Base-by-base conservation (phyloP, 2,888 invertebrate genomes). In the Ectobius pallidus region DNA sequence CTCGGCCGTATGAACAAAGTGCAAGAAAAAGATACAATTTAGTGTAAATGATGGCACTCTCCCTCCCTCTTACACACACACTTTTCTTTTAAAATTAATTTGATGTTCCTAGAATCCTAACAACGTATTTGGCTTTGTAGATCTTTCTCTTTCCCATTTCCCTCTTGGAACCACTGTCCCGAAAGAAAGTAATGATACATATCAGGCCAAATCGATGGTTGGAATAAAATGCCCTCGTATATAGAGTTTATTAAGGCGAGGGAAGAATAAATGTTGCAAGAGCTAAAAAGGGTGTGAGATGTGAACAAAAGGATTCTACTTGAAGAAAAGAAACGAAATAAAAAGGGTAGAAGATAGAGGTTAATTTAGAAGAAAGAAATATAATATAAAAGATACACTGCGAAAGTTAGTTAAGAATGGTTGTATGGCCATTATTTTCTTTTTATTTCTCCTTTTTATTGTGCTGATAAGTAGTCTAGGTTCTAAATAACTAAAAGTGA, bases 321-420 rank as follows among this genome's bases (percentile, higher is more conserved):
- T 63, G 39, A 63, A 25, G 11, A 18, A 34, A 34, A 32, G 39
- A 22, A 39, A 30, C n/a, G n/a, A 25, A 32, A 61, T 1, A 22
- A n/a, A 3, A 4, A 9, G 27, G 61, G 32, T n/a, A 30, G 32
- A n/a, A 42, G 63, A 63, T 63, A 42, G 63, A 32, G 42, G 63
- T 63, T 63, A 63, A 63, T 63, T 63, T 63, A 63, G 63, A 42
- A 63, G 34, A 42, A 32, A 63, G 42, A 63, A 63, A 63, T 39
- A 63, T 52, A 52, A 52, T 52, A 52, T 52, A 52, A 52, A 52
- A 52, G 52, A 25, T 25, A 25, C 25, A 52, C 52, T 3, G 52
- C 7, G 25, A 52, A 46, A 52, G 52, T 25, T 52, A 2, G 16
- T 25, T 25, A 14, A 14, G 52, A 39, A 39, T 14, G 39, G 39